A percentile compares a stretch with the other conserved stretches of the same genome.
These are phyloP conservation scores for Thelaira solivaga DNA, from an alignment of 2,888 invertebrate genomes.

Conservation along the genomic window DNA sequence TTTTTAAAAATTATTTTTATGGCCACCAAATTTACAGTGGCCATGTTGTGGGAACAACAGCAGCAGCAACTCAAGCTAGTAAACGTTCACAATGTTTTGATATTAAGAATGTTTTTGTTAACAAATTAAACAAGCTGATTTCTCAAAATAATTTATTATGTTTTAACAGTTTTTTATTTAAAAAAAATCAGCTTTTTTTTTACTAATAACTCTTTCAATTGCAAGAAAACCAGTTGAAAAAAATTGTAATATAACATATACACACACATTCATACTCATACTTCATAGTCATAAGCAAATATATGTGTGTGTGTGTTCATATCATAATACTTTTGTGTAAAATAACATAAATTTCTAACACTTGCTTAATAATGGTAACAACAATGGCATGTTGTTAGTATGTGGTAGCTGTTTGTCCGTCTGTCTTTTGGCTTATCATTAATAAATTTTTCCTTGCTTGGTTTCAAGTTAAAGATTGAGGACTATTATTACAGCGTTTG, in stretches of 20 bases:
- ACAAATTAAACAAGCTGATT: slow-evolving; percentile 24
- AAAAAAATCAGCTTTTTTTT: background rate
- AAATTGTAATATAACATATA: no score
- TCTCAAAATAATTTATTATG: slow-evolving; percentile 50
- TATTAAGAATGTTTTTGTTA: slow-evolving; percentile 21
- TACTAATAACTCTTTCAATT: background rate
- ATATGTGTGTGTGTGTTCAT: no score
- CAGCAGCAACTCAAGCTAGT: background rate
- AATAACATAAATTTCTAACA: slow-evolving; percentile 61
- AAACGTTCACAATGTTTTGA: slow-evolving; percentile 22
- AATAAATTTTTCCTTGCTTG: slow-evolving; percentile 42
- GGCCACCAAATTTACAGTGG: no score
- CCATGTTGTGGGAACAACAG: no score
- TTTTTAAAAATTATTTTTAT: no score
- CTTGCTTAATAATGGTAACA: slow-evolving; percentile 46
- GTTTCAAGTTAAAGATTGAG: slow-evolving; percentile 21
- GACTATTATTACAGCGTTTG: slow-evolving; percentile 38
- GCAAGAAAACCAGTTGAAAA: slow-evolving; percentile 43
- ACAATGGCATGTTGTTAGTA: slow-evolving; percentile 27
- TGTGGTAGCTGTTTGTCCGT: background rate
- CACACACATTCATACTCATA: no score
- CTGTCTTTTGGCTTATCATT: slow-evolving; percentile 23
- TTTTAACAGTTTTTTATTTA: slow-evolving; percentile 47
- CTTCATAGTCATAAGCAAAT: no score
- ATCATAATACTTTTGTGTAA: slow-evolving; percentile 54